Percentiles rank a stretch among this genome's conserved stretches.
phyloP scores from a whole-genome alignment of 1,140 invertebrate genomes.

The Ganaspis sp. region DNA sequence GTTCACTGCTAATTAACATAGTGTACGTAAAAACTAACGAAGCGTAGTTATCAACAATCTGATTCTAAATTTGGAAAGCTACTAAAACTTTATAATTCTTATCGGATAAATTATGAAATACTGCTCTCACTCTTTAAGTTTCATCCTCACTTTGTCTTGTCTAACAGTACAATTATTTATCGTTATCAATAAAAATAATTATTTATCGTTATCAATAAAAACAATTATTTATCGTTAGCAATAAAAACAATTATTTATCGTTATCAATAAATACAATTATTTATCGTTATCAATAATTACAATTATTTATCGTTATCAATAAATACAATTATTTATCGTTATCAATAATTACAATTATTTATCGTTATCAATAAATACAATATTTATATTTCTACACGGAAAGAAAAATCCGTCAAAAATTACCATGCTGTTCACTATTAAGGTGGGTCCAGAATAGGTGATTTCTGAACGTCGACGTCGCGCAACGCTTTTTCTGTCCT shows the following conservation, averaged over 20 bases:
- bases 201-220: constrained; percentile 7
- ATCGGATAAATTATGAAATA: background rate
- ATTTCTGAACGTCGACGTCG: no score
- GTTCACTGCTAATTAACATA: constrained; percentile 9
- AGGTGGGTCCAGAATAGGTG: no score
- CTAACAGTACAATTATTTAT: background rate
- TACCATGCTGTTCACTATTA: no score
- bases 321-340: background rate
- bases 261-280: background rate
- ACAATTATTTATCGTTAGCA: no score
- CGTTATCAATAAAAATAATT: constrained; percentile 2
- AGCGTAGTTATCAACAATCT: constrained; percentile 11
- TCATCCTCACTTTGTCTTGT: background rate
- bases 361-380: constrained; percentile 10
- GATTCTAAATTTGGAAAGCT: constrained; percentile 17
- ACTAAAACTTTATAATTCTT: background rate
- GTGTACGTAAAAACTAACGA: background rate
- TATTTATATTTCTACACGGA: background rate
- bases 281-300: background rate
- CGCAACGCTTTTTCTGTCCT: no score
- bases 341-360: no score
- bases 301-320: background rate
- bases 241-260: background rate
- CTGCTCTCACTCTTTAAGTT: background rate
- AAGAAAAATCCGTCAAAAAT: no score